phyloP scores from a whole-genome alignment of 1,140 invertebrate genomes.

The Campoletis sonorensis region DNA sequence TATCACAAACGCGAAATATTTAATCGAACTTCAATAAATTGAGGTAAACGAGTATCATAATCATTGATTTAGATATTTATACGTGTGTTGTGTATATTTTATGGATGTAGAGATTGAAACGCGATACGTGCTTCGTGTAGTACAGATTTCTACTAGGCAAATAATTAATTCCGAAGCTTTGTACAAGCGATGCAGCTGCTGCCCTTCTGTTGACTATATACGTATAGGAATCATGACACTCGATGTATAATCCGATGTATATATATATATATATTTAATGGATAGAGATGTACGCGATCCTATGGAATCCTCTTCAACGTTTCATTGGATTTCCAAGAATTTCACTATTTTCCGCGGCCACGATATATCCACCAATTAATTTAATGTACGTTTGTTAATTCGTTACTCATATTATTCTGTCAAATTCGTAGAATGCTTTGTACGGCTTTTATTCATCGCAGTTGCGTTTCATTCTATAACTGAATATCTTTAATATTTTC shows the following conservation, averaged over 20 bases:
- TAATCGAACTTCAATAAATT: not conserved
- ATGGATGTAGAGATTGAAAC: not conserved
- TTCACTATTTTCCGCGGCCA: not conserved
- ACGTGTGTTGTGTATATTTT: not conserved
- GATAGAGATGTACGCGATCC: not conserved
- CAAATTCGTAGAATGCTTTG: no score
- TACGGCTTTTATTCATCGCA: no score
- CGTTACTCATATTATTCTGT: no score
- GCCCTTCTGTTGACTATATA: not conserved
- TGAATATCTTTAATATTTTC: no score
- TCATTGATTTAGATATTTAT: not conserved
- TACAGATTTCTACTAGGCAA: slow-evolving; percentile 8
- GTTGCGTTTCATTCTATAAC: no score
- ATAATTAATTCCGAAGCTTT: slow-evolving; percentile 7
- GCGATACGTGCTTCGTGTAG: not conserved
- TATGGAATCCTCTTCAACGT: not conserved
- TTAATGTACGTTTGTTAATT: no score
- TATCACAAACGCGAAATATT: not conserved
- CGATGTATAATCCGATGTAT: not conserved
- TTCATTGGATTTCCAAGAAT: slow-evolving; percentile 1
- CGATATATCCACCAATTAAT: no score
- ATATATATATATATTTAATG: not conserved
- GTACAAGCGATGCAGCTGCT: slow-evolving; percentile 13
- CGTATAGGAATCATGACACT: not conserved
- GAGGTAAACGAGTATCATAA: not conserved